These are phyloP conservation scores for Ceyx erithaca DNA, from an alignment of 2,797 vertebrate species.

Conservation along the genomic window DNA sequence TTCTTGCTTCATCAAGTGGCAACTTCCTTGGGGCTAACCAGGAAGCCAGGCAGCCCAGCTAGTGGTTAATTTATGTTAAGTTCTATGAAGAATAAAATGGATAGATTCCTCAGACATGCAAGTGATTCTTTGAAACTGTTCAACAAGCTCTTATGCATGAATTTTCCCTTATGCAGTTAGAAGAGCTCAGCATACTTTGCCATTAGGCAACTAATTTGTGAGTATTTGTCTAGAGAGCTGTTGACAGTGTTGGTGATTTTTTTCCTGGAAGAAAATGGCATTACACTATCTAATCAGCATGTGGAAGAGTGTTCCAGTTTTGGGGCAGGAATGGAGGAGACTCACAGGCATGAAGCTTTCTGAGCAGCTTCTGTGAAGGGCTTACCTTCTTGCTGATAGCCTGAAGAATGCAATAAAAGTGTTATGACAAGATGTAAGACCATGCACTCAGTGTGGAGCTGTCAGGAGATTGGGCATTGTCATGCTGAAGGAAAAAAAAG, in stretches of 20 bases:
- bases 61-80: background rate
- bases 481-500: background rate
- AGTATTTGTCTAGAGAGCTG: background rate
- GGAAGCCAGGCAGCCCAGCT: background rate
- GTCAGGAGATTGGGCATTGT: background rate
- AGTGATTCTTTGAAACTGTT: background rate
- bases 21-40: background rate
- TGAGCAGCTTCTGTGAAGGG: background rate
- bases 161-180: background rate
- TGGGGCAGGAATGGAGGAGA: background rate
- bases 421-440: background rate
- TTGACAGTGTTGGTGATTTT: background rate
- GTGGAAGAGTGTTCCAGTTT: background rate
- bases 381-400: background rate
- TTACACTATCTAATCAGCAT: background rate
- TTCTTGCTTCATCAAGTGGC: background rate
- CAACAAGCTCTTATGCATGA: accelerated
- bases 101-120: background rate
- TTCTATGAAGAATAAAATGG: background rate
- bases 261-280: background rate
- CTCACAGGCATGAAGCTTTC: background rate
- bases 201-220: background rate
- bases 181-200: background rate
- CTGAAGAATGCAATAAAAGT: background rate
- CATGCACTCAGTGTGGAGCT: accelerated